These are phyloP conservation scores for Cyprinodon variegatus DNA, from an alignment of 2,113 vertebrate species.

Conservation along the genomic window DNA sequence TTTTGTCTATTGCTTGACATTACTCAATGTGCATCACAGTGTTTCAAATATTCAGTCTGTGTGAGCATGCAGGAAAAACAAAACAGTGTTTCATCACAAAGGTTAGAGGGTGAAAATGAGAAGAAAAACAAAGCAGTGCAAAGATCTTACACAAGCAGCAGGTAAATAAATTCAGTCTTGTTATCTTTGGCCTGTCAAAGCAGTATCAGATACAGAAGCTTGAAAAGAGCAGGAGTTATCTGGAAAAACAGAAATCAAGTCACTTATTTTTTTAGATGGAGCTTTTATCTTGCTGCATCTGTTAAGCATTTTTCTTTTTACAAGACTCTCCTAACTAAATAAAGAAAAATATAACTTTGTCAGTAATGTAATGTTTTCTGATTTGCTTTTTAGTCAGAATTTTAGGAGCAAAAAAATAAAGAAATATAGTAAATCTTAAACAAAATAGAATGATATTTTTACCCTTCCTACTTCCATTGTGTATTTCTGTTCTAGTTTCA, in stretches of 20 bases:
- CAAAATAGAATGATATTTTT: neutral
- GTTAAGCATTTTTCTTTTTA: too few species aligned
- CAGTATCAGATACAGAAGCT: neutral
- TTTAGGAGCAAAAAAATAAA: too few species aligned
- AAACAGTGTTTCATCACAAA: constrained; percentile 21
- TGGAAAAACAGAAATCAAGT: neutral
- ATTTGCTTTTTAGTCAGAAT: too few species aligned
- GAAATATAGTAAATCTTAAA: too few species aligned
- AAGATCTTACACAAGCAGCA: constrained; percentile 13
- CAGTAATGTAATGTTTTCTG: too few species aligned
- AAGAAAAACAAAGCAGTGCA: constrained; percentile 3
- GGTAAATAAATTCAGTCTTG: constrained; percentile 17
- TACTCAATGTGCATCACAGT: neutral
- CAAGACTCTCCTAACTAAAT: too few species aligned
- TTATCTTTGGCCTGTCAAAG: constrained; percentile 32
- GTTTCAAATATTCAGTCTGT: constrained; percentile 4
- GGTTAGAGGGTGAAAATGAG: constrained; percentile 2
- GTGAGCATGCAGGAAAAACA: constrained; percentile 20
- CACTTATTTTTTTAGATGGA: neutral
- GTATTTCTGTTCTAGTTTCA: neutral
- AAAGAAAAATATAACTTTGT: too few species aligned
- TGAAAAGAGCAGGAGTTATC: neutral
- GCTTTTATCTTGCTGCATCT: neutral
- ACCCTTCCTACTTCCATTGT: neutral
- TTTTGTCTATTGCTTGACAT: constrained; percentile 15